Percentiles rank a stretch among this genome's conserved stretches.
Evolutionary conservation across 2,797 vertebrate species (phyloP).

Genomic region (Myoxocephalus aenaeus): DNA sequence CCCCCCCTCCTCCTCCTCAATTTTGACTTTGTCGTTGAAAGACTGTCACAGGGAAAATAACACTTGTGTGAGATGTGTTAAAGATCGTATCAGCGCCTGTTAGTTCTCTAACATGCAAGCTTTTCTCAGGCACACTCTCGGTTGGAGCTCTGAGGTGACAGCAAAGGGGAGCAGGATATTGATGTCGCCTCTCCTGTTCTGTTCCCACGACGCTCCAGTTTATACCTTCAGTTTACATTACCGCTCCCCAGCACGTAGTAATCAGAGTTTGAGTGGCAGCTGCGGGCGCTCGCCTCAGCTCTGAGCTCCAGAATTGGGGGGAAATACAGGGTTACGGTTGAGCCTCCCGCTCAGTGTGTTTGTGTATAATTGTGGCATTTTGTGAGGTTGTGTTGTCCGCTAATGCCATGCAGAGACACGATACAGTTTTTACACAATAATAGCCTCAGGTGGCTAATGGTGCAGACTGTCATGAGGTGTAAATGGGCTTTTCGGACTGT

Average conservation of each 20-base stretch:
- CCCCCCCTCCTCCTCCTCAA: no score
- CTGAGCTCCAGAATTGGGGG: background rate
- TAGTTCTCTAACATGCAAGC: background rate
- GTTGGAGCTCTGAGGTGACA: background rate
- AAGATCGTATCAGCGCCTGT: background rate
- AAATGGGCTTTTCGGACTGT: conserved; percentile 12
- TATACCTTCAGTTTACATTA: background rate
- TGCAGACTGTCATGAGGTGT: conserved; percentile 10
- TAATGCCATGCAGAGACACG: conserved; percentile 11
- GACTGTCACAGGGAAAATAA: background rate
- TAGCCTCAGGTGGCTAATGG: conserved; percentile 24
- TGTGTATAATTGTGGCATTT: conserved; percentile 22
- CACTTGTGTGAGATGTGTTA: background rate
- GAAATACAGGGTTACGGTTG: background rate
- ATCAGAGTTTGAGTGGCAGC: conserved; percentile 1
- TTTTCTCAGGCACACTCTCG: background rate
- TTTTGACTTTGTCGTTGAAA: background rate
- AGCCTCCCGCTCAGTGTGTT: background rate
- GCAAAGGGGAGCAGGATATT: background rate
- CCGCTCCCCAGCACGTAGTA: background rate
- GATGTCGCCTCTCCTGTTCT: background rate
- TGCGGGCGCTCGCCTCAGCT: background rate
- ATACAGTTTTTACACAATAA: conserved; percentile 1
- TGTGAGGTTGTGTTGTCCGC: background rate
- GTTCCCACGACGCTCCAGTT: conserved; percentile 21